phyloP scores from a whole-genome alignment of 1,140 invertebrate genomes.

The Rhagoletis zephyria region DNA sequence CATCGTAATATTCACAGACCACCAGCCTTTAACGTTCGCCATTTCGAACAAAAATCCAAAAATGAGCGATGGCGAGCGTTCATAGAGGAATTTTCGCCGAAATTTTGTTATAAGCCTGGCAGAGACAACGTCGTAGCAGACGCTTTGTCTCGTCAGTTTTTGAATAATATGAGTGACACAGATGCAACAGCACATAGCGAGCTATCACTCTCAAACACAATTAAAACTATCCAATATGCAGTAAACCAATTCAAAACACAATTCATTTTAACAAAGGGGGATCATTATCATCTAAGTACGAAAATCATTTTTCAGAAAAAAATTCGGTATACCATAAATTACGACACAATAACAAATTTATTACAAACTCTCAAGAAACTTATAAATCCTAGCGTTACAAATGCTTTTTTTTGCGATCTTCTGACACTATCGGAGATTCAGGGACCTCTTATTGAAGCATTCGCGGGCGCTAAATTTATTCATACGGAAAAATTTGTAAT shows the following conservation, averaged over 20 bases:
- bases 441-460: too few relatives aligned
- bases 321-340: background rate
- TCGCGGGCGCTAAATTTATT: too few relatives aligned
- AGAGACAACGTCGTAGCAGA: constrained; percentile 69
- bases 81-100: constrained; percentile 70
- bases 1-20: constrained; percentile 75
- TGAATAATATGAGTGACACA: constrained; percentile 2
- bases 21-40: constrained; percentile 74
- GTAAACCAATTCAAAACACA: constrained; percentile 59
- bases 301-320: background rate
- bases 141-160: constrained; percentile 61
- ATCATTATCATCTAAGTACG: constrained; percentile 9
- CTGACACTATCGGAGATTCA: background rate
- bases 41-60: constrained; percentile 66
- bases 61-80: constrained; percentile 75
- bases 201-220: constrained; percentile 57
- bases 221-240: constrained; percentile 56
- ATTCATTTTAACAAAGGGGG: constrained; percentile 42
- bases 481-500: too few relatives aligned
- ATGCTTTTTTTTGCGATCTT: background rate
- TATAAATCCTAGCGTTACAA: background rate
- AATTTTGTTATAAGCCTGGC: constrained; percentile 72
- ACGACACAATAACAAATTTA: background rate
- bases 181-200: constrained; percentile 58
- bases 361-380: background rate